Base-by-base conservation (phyloP, 2,797 vertebrate species). In the Serranus cabrilla region DNA sequence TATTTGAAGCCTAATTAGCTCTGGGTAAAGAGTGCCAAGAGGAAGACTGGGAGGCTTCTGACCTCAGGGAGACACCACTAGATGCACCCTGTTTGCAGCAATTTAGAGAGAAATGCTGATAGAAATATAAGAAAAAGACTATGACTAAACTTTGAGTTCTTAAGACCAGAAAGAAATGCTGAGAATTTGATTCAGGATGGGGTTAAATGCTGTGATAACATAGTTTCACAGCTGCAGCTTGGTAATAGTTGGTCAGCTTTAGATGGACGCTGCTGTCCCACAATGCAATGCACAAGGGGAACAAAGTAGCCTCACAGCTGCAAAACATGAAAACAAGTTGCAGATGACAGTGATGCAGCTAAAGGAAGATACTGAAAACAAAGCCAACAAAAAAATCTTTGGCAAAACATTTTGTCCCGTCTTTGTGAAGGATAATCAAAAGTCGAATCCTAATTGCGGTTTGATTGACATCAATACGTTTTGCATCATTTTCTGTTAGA, bases 131-230 rank as follows among this genome's bases (percentile, higher is more conserved):
- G 50, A 60, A 37, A 59, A 9, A 0, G 14, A 49, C 47, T 3
- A 16, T 2, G n/a, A 84, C 78, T 68, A 76, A 91, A 81, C 60
- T 70, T 10, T 83, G 89, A 93, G 93, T 85, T 91, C 45, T 7
- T 85, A 89, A 92, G 79, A 87, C 87, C 82, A 66, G 18, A 23
- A 75, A 83, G 78, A 84, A 88, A 91, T 81, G 91, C 86, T 85
- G 88, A 88, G 25, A 47, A 25, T 73, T 0, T 73, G 61, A 63
- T 58, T 59, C 10, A n/a, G 25, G 46, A 63, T 11, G 4, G 16
- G 7, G 8, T 25, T 78, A 65, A 74, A 69, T 64, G 34, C 43
- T 64, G 31, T 11, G 45, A 31, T 34, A 39, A 49, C 37, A 57
- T 37, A 23, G 45, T 21, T 11, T 73, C 39, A 64, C 64, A 60